Percentiles rank a stretch among this genome's conserved stretches.
phyloP scores from a whole-genome alignment of 2,113 vertebrate species.

The Mustela nigripes region DNA sequence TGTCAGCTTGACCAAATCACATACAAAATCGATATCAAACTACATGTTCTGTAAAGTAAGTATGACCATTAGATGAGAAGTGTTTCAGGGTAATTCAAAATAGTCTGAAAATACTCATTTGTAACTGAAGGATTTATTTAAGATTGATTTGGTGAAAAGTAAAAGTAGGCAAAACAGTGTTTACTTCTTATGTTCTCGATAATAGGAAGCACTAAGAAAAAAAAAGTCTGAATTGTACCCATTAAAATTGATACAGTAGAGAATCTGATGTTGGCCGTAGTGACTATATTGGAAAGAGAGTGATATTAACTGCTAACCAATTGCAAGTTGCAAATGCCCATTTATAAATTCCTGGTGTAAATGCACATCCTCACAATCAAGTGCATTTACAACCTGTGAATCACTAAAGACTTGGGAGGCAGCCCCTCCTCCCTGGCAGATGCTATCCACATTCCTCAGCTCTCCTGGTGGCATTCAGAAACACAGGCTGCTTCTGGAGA shows the following conservation, averaged over 20 bases:
- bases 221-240: conserved; percentile 39
- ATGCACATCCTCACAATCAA: neutral
- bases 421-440: conserved; percentile 59
- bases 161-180: conserved; percentile 62
- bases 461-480: conserved; percentile 48
- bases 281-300: neutral
- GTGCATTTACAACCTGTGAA: conserved; percentile 71
- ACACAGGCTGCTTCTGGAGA: conserved; percentile 59
- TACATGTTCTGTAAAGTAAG: conserved; percentile 70
- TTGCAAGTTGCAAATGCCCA: conserved; percentile 61
- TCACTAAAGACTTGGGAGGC: conserved; percentile 71
- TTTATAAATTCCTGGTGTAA: conserved; percentile 64
- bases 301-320: conserved; percentile 40
- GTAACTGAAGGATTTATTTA: conserved; percentile 69
- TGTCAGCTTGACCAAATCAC: conserved; percentile 74
- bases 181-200: neutral
- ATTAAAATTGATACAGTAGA: conserved; percentile 46
- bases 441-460: conserved; percentile 46
- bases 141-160: conserved; percentile 44
- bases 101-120: conserved; percentile 63
- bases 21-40: conserved; percentile 66
- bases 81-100: conserved; percentile 72
- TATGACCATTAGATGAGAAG: conserved; percentile 71
- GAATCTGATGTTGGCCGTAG: conserved; percentile 53
- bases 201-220: neutral